Evolutionary conservation across 2,113 vertebrate species (phyloP).

Genomic region (Xiphophorus maculatus): DNA sequence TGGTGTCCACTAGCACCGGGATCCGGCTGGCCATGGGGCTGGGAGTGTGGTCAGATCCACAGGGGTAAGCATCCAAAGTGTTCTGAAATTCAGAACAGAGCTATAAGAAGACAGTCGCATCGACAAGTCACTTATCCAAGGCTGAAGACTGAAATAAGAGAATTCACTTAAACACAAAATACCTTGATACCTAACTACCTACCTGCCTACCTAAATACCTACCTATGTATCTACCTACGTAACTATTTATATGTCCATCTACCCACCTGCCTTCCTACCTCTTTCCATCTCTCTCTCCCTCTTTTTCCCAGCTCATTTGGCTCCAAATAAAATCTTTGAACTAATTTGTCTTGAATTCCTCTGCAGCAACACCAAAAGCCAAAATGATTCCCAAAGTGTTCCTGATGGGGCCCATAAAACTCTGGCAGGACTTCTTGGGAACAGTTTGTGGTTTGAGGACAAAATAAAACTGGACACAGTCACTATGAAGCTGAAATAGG

Average conservation of each 20-base stretch:
- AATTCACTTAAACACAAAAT: no score
- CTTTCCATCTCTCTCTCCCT: no score
- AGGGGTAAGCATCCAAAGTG: conserved; percentile 93
- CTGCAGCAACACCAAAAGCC: conserved; percentile 1
- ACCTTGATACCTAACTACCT: no score
- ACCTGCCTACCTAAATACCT: no score
- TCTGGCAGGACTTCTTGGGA: conserved; percentile 22
- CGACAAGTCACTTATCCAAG: no score
- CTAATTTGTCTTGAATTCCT: not conserved
- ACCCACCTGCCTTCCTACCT: no score
- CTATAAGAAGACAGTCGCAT: not conserved
- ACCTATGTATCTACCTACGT: no score
- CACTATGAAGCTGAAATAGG: conserved; percentile 17
- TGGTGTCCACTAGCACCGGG: conserved; percentile 82
- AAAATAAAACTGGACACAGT: conserved; percentile 20
- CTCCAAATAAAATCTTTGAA: not conserved
- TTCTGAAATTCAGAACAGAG: conserved; percentile 78
- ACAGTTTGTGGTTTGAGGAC: conserved; percentile 22
- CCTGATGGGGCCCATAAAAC: conserved; percentile 4
- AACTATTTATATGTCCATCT: no score
- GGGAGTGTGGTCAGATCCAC: conserved; percentile 97
- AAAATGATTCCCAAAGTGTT: conserved; percentile 28
- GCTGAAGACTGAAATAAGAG: no score
- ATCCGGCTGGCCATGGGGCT: conserved; percentile 94
- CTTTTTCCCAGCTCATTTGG: not conserved